Percentiles rank a stretch among this genome's conserved stretches.
These are phyloP conservation scores for Drosophila meridionalis DNA, from an alignment of 2,888 invertebrate species.

Conservation along the genomic window DNA sequence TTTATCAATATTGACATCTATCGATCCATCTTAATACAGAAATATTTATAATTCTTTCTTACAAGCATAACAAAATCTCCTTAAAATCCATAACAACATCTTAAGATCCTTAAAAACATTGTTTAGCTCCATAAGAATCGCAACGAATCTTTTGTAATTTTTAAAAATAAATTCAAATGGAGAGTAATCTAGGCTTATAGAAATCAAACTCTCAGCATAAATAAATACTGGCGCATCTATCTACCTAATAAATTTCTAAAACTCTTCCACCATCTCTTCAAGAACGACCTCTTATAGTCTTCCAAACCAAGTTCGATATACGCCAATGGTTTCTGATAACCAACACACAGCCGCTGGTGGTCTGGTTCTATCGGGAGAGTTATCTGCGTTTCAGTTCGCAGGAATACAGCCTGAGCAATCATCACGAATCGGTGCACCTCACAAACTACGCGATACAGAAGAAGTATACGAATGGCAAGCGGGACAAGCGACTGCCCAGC, in stretches of 20 bases:
- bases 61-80: too few relatives aligned
- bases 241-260: background rate
- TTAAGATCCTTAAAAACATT: too few relatives aligned
- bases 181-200: too few relatives aligned
- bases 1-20: too few relatives aligned
- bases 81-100: too few relatives aligned
- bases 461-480: conserved; percentile 90
- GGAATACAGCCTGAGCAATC: conserved; percentile 93
- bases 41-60: too few relatives aligned
- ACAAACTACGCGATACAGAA: conserved; percentile 97
- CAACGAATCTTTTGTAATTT: too few relatives aligned
- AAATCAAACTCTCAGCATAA: too few relatives aligned
- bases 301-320: conserved; percentile 97
- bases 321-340: conserved; percentile 98
- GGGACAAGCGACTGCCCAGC: conserved; percentile 91
- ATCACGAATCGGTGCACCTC: conserved; percentile 96
- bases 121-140: too few relatives aligned
- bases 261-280: conserved; percentile 46
- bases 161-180: too few relatives aligned
- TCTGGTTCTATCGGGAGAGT: conserved; percentile 97
- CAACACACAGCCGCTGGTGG: conserved; percentile 94
- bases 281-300: conserved; percentile 95
- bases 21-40: too few relatives aligned
- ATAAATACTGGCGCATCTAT: background rate
- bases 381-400: conserved; percentile 97